Evolutionary conservation across 2,113 vertebrate species (phyloP), one percentile per base, ranked within the genome.

Genomic region (Hylia prasina): DNA sequence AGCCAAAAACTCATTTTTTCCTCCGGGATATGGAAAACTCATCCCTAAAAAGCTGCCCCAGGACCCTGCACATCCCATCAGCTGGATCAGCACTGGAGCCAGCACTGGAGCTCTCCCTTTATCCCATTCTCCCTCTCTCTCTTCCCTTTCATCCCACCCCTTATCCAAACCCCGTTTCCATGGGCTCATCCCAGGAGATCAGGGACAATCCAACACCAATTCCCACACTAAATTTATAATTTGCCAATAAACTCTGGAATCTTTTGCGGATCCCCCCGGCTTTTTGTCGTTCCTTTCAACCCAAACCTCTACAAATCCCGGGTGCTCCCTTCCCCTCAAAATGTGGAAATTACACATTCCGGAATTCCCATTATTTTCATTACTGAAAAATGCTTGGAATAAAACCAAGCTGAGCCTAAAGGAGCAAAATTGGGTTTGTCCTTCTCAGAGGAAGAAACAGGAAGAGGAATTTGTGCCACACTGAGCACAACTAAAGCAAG

Each of bases 231-330:
- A 35, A 13, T 13, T 2, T 18, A 5, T 5, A 3, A 28, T 50
- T 82, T 23, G 9, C 12, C 20, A 23, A 39, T 10, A 21, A 56
- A 66, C 19, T 23, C 9, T 1, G 11, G 42, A n/a, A 28, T 28
- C 5, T 54, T 45, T 40, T 6, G 6, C 1, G 0, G 11, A 42
- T 7, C 6, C 11, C 11, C 27, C 60, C 1, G 0, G 11, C 7
- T 79, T 44, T 44, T 15, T 3, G 7, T 9, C 2, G 0, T 16
- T 80, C 51, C n/a, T 39, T 39, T 47, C n/a, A 19, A 42, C 30
- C 44, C 44, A 14, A 42, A 30, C 24, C 40, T 30, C 37, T 4
- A 4, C 20, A 44, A 82, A 71, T 51, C 66, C 31, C 13, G 25
- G 56, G 2, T 25, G 24, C 5, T 50, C 37, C 25, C 31, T 44